Base-by-base conservation (phyloP, 2,113 vertebrate species). In the Pontoporia blainvillei region DNA sequence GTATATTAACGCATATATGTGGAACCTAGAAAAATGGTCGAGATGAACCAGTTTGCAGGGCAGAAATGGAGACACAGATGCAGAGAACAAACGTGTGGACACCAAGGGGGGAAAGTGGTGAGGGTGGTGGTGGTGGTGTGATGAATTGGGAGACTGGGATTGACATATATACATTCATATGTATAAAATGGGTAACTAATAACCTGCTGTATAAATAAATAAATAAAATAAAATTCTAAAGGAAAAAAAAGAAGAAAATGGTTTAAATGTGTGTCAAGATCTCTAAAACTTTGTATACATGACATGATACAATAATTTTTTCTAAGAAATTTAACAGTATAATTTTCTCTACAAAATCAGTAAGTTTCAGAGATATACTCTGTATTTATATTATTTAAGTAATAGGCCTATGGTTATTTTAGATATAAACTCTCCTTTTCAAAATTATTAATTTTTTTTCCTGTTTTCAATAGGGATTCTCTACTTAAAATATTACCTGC, bases 401-500 rank as follows among this genome's bases (percentile, higher is more conserved):
- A 59, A 57, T 49, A 59, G 14, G 1, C 2, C 20, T 59, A 59
- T 84, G 15, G 0, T 90, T 86, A 75, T 92, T 95, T 86, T 54
- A 92, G 39, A 52, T 44, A 39, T 61, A 62, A 93, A 62, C 14
- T 90, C 2, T 71, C 25, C 36, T 95, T 1, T 0, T 95, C 54
- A 67, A 96, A 49, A 23, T 97, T 79, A 91, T 76, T 29, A 29
- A 20, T 29, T 29, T 91, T 92, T 84, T 92, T 62, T 7, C 88
- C 20, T 95, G 6, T 57, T 97, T 97, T 97, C 39, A 61, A 69
- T 91, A 99, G 99, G 95, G 87, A 95, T 91, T 98, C 97, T 57
- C 76, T 99, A 36, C 98, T 99, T 97, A 96, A 97, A 90, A 67
- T 98, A 1, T 97, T 99, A 78, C 98, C 99, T 52, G 92, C 95